Evolutionary conservation across 2,113 vertebrate genomes (phyloP).

Genomic region (Seriola aureovittata): DNA sequence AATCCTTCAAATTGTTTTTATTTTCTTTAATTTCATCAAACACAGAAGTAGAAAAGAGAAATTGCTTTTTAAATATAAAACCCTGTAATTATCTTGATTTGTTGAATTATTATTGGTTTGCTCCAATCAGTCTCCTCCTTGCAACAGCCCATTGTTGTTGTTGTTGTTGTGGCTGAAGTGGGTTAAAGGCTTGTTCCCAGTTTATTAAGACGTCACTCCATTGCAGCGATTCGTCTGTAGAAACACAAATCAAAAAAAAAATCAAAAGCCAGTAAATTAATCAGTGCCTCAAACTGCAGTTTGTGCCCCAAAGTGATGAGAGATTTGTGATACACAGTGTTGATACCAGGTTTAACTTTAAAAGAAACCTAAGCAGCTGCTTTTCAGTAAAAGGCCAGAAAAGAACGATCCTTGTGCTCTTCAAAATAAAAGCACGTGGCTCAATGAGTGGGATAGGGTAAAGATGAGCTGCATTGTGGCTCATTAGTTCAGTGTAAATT

Average conservation of each 20-base stretch:
- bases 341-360: too few species aligned
- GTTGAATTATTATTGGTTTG: fast-evolving
- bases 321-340: too few species aligned
- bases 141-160: background rate
- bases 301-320: too few species aligned
- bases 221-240: background rate
- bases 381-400: too few species aligned
- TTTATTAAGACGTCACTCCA: background rate
- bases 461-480: too few species aligned
- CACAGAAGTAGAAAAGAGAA: background rate
- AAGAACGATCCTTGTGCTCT: background rate
- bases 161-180: background rate
- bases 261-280: background rate
- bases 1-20: background rate
- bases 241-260: slow-evolving; percentile 26
- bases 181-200: background rate
- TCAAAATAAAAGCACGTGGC: too few species aligned
- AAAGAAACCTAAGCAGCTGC: too few species aligned
- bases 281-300: too few species aligned
- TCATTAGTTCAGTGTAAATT: too few species aligned
- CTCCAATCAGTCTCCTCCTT: background rate
- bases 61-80: background rate
- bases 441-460: too few species aligned
- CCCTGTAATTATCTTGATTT: background rate
- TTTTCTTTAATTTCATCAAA: background rate